Evolutionary conservation across 2,797 vertebrate genomes (phyloP), one percentile per base, ranked within the genome.

Genomic region (Liasis olivaceus): DNA sequence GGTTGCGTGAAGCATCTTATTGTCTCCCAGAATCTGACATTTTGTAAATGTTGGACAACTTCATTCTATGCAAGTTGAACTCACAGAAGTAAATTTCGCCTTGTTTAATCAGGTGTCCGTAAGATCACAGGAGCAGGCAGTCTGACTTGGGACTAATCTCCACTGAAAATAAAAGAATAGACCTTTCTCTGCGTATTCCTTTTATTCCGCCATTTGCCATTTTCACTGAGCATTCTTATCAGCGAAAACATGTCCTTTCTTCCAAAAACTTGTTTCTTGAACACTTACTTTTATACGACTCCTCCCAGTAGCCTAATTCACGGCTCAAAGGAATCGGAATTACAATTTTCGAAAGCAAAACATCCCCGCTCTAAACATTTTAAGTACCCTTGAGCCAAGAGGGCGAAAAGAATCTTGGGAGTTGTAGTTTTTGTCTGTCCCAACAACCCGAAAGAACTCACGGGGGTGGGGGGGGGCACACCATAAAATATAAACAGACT

Each of bases 351-450:
- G 77, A 59, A 22, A 8, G 0, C 17, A 60, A 69, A 90, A 85
- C 14, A 72, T 1, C 28, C 0, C 4, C 24, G 51, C 36, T 31
- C 24, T 36, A 31, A 91, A 89, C 28, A 86, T 72, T 93, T 81
- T 89, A 89, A 91, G 91, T 62, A 15, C 63, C 42, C 54, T 86
- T 56, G 9, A 28, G 14, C 24, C 0, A 47, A 2, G 56, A 8
- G 47, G 12, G 26, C 63, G n/a, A 77, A 86, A 62, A 20, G 88
- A 8, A 22, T 87, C 24, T 56, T 54, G 90, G 93, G 87, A 87
- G 7, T 17, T 36, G 87, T 85, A 91, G 92, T 91, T 22, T 63
- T 69, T 22, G 15, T 1, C 85, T 14, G 28, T 5, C 3, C 9
- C 42, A 31, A 54, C 2, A 59, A 12, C n/a, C 15, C 6, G 63